Evolutionary conservation across 2,797 vertebrate species (phyloP).

Genomic region (Leptatherina wallacei): DNA sequence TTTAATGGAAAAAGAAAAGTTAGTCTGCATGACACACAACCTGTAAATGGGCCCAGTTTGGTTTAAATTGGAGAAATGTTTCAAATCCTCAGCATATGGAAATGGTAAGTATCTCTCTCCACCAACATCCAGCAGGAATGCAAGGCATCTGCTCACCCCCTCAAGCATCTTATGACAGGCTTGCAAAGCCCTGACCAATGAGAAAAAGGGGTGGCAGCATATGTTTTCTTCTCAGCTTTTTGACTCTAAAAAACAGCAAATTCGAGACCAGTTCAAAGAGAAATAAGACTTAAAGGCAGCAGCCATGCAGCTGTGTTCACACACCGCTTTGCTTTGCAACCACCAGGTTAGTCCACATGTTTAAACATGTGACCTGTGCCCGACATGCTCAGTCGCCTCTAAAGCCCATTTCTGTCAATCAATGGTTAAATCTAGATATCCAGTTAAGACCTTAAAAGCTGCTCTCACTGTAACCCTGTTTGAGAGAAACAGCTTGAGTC

Average conservation of each 20-base stretch:
- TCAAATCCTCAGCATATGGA: conserved; percentile 71
- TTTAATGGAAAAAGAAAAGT: no score
- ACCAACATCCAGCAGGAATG: conserved; percentile 47
- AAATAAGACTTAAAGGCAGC: background rate
- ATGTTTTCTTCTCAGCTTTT: conserved; percentile 26
- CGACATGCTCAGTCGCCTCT: background rate
- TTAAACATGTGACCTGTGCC: background rate
- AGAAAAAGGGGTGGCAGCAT: conserved; percentile 63
- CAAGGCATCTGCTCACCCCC: conserved; percentile 32
- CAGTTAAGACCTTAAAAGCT: background rate
- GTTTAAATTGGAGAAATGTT: conserved; percentile 15
- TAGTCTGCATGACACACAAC: background rate
- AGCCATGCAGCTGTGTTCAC: background rate
- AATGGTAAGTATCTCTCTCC: conserved; percentile 33
- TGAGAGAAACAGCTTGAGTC: background rate
- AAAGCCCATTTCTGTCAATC: background rate
- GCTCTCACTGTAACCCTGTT: background rate
- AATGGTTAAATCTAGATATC: background rate
- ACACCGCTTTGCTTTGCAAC: background rate
- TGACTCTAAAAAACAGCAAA: conserved; percentile 6
- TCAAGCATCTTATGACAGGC: conserved; percentile 48
- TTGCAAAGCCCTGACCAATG: conserved; percentile 65
- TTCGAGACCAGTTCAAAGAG: background rate
- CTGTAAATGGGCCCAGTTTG: background rate
- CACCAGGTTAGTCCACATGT: background rate